Percentiles rank a stretch among this genome's conserved stretches.
Conservation (phyloP, 2,113 vertebrate genomes). For the Procapra przewalskii region DNA sequence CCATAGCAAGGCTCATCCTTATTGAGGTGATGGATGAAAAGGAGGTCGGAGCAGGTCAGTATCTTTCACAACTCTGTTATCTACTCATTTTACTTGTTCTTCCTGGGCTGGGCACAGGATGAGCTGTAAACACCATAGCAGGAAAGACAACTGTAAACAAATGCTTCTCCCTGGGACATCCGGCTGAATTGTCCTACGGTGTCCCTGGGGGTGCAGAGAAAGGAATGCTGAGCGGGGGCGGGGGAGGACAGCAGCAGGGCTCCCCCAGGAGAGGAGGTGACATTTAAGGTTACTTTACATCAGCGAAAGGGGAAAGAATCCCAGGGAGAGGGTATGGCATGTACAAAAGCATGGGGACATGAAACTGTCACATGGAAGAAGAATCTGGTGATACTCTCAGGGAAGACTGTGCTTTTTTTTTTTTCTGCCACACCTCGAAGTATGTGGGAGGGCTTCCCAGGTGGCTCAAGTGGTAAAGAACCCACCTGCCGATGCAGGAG, state of each 20-base stretch:
- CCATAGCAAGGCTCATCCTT: not conserved
- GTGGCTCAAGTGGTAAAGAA: not conserved
- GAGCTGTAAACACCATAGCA: not conserved
- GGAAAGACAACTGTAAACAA: not conserved
- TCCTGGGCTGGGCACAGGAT: not conserved
- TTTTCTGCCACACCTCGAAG: not conserved
- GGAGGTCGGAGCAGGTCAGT: rapidly evolving
- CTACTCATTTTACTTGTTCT: rapidly evolving
- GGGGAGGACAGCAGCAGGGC: not conserved
- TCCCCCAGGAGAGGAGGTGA: not conserved
- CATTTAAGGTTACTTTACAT: not conserved
- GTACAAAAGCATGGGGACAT: not conserved
- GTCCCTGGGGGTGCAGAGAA: not conserved
- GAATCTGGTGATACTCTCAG: not conserved
- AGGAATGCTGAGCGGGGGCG: rapidly evolving
- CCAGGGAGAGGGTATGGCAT: not conserved
- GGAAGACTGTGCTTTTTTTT: not conserved
- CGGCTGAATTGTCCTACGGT: not conserved
- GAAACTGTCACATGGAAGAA: not conserved
- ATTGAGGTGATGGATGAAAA: rapidly evolving
- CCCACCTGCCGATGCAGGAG: not conserved
- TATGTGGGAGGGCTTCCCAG: not conserved
- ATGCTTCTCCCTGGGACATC: not conserved
- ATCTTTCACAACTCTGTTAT: not conserved
- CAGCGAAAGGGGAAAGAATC: not conserved